Base-by-base conservation (phyloP, 2,113 vertebrate genomes). In the Phalacrocorax aristotelis region DNA sequence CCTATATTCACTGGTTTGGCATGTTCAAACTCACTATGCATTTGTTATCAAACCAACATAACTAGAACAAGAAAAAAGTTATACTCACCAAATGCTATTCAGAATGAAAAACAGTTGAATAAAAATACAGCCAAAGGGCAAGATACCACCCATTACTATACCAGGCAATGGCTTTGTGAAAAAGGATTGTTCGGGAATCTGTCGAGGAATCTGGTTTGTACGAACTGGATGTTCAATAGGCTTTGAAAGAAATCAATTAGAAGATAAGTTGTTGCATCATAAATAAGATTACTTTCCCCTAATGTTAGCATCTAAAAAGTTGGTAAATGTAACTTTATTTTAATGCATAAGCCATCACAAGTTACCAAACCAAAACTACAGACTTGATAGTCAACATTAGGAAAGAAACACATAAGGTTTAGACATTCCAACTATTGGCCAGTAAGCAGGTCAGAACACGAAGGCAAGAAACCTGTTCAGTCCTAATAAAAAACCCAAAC, bases 41-140 rank as follows among this genome's bases (percentile, higher is more conserved):
- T 89, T 89, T 69, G 32, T 66, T 46, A 78, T 20, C 44, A 92
- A 46, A 91, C 15, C 52, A 85, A 38, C 16, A 44, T 10, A 49
- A 81, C 7, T 13, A 83, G 60, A 75, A 34, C 16, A 44, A 6
- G 40, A 25, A 75, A 57, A 34, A 68, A 49, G 11, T 2, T 6
- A 66, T 87, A 93, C 98, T 98, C 97, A 99, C 99, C 99, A 99
- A 97, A 99, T 99, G 94, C 98, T 99, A 89, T 99, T 99, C 64
- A 99, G 98, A 95, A 99, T 99, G 95, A 99, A 99, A 98, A 99
- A 99, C 15, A 99, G 98, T 89, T 99, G 99, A 90, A 99, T 99
- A 93, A 99, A 99, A 97, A 99, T 99, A 94, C 99, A 99, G 40
- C 99, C 99, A 89, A 99, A 99, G 17, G 99, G 98, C 76, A 99